A percentile compares a stretch with the other conserved stretches of the same genome.
Conservation (phyloP, 2,113 vertebrate species). For the Chlorodrepanis virens region DNA sequence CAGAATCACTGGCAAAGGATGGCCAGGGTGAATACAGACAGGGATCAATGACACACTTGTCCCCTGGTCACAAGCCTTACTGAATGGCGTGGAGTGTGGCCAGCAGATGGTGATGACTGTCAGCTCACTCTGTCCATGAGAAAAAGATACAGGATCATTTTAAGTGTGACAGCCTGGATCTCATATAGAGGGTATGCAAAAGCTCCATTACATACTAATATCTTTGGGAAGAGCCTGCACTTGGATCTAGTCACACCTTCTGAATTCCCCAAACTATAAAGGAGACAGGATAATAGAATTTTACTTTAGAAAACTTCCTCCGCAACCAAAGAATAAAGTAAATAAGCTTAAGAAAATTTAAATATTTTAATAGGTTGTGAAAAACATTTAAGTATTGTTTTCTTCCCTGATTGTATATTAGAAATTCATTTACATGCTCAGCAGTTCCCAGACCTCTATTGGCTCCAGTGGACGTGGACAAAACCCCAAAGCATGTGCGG, state of each 20-base stretch:
- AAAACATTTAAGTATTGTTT: not conserved
- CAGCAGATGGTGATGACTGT: not conserved
- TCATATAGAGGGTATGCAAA: not conserved
- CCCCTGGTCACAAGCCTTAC: not conserved
- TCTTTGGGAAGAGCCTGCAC: not conserved
- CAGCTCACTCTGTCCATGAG: fast-evolving
- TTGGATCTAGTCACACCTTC: not conserved
- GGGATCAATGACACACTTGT: not conserved
- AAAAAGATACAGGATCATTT: not conserved
- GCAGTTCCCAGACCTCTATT: not conserved
- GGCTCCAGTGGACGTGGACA: not conserved
- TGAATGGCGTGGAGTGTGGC: not conserved
- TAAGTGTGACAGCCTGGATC: not conserved
- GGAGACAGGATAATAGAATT: not conserved
- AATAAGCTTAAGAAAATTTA: not conserved
- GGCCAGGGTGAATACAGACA: not conserved
- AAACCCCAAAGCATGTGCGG: not conserved
- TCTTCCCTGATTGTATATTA: not conserved
- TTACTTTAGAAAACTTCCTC: not conserved
- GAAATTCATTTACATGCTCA: not conserved
- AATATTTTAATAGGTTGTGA: not conserved
- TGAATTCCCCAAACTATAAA: not conserved
- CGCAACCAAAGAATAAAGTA: not conserved
- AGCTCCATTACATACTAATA: not conserved
- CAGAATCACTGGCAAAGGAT: not conserved